Conservation (phyloP, 2,113 vertebrate species). For the Enhydra lutris region DNA sequence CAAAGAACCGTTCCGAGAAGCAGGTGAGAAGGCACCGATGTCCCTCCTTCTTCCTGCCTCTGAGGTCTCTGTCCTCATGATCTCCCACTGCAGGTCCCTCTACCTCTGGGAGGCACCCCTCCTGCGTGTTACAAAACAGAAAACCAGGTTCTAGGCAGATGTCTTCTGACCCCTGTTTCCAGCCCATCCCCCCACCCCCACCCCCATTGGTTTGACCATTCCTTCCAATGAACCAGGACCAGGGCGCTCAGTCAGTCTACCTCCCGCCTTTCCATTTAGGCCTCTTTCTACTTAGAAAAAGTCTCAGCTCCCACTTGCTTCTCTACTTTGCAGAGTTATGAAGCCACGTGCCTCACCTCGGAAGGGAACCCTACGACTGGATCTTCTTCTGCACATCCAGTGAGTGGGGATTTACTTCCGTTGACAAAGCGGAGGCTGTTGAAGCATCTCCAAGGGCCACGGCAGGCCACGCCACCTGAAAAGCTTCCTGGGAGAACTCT, state of each 20-base stretch:
- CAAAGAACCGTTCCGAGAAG: slow-evolving; percentile 37
- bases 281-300: neutral
- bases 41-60: neutral
- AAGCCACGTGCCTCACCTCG: neutral
- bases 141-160: neutral
- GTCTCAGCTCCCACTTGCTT: slow-evolving; percentile 27
- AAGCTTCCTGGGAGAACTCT: neutral
- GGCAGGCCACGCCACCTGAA: neutral
- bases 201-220: neutral
- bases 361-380: neutral
- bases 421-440: neutral
- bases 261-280: neutral
- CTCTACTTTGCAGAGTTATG: slow-evolving; percentile 47
- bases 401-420: neutral
- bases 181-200: too few species aligned
- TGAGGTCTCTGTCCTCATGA: neutral
- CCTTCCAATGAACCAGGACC: neutral
- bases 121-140: neutral
- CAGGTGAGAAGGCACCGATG: slow-evolving; percentile 38
- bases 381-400: neutral
- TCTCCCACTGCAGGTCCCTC: neutral
- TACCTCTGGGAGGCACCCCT: neutral
- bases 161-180: neutral
- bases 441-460: neutral
- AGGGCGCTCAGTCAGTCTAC: neutral